phyloP scores from a whole-genome alignment of 2,797 vertebrate genomes.

The Oreortyx pictus region DNA sequence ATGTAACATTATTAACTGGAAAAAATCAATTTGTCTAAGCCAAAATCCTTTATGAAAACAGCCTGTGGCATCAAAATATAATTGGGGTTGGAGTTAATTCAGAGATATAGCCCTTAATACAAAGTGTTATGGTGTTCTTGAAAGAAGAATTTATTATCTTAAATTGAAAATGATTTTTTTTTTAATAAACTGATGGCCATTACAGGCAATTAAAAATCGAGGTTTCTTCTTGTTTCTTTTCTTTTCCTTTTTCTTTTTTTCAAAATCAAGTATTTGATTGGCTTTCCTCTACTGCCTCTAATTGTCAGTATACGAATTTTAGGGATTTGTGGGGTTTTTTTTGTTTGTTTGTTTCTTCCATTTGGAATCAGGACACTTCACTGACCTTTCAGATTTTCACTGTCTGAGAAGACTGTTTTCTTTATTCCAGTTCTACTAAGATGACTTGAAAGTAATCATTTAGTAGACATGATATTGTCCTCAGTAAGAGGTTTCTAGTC shows the following conservation, averaged over 20 bases:
- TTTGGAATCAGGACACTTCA: background rate
- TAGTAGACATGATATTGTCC: background rate
- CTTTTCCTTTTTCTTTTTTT: background rate
- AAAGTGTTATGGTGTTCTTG: background rate
- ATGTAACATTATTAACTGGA: background rate
- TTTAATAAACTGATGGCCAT: background rate
- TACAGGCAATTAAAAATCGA: background rate
- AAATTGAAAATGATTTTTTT: background rate
- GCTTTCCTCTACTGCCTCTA: too few species aligned
- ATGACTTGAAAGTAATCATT: background rate
- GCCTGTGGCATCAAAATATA: background rate
- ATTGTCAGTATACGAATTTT: background rate
- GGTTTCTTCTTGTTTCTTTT: too few species aligned
- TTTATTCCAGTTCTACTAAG: background rate
- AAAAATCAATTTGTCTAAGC: conserved; percentile 18
- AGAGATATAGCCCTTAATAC: background rate
- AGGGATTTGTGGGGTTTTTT: background rate
- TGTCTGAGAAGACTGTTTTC: background rate
- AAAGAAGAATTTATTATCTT: background rate
- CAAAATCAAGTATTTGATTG: background rate
- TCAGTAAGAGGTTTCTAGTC: background rate
- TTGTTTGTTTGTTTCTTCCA: background rate
- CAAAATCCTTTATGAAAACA: background rate
- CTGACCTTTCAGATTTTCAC: background rate
- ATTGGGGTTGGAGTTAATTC: rapidly evolving